Evolutionary conservation across 1,140 invertebrate species (phyloP).

Genomic region (Vanessa tameamea): DNA sequence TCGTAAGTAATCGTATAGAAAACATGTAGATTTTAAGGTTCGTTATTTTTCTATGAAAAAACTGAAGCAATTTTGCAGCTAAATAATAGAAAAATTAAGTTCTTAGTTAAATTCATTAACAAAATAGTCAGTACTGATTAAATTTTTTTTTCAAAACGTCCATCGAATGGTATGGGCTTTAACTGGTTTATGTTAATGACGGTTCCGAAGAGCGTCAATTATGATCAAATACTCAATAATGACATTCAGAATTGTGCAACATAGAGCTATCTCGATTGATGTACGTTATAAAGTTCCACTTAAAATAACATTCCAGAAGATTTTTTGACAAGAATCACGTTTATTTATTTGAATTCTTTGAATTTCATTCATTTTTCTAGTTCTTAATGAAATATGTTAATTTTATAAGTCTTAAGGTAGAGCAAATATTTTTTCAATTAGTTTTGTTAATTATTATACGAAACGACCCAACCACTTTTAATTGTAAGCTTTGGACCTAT

Average conservation of each 20-base stretch:
- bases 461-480: too few relatives aligned
- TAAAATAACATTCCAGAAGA: slow-evolving; percentile 30
- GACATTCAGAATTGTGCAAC: slow-evolving; percentile 28
- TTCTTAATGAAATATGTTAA: slow-evolving; percentile 3
- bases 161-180: not conserved
- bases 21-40: too few relatives aligned
- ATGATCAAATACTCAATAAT: slow-evolving; percentile 32
- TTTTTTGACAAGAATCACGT: slow-evolving; percentile 14
- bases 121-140: not conserved
- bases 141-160: too few relatives aligned
- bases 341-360: slow-evolving; percentile 16
- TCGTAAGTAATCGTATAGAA: too few relatives aligned
- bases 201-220: slow-evolving; percentile 21
- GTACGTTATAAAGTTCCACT: slow-evolving; percentile 28
- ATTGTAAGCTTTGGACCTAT: too few relatives aligned
- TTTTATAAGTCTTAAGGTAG: not conserved
- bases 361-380: slow-evolving; percentile 16
- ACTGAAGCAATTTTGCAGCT: not conserved
- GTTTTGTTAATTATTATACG: too few relatives aligned
- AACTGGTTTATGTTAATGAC: slow-evolving; percentile 24
- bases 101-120: not conserved
- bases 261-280: slow-evolving; percentile 25
- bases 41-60: too few relatives aligned
- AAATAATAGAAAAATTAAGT: not conserved
- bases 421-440: too few relatives aligned